phyloP scores from a whole-genome alignment of 2,113 vertebrate genomes.

The Agelaius tricolor region DNA sequence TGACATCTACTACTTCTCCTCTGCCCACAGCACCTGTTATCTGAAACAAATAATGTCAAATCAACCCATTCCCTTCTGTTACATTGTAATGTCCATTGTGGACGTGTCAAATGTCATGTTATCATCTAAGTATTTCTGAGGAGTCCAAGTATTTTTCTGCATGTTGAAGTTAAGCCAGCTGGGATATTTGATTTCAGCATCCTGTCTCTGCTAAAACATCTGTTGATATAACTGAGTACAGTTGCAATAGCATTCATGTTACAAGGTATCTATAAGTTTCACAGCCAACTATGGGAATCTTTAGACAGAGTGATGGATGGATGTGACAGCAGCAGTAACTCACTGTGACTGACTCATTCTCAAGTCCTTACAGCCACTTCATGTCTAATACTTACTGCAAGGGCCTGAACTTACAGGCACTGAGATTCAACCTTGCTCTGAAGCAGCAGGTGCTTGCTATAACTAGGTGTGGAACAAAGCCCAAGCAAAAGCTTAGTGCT shows the following conservation, averaged over 20 bases:
- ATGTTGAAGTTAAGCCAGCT: not conserved
- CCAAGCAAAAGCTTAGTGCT: not conserved
- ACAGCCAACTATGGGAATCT: not conserved
- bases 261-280: not conserved
- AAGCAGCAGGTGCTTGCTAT: not conserved
- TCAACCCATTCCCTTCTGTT: not conserved
- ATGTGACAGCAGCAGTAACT: not conserved
- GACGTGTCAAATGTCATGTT: not conserved
- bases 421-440: not conserved
- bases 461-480: not conserved
- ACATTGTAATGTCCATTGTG: not conserved
- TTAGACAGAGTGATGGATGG: not conserved
- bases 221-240: not conserved
- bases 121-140: not conserved
- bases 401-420: not conserved
- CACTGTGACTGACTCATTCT: not conserved
- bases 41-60: not conserved
- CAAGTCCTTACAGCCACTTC: not conserved
- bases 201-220: constrained; percentile 1
- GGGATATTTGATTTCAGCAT: not conserved
- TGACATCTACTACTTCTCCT: not conserved
- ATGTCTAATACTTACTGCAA: not conserved
- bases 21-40: not conserved
- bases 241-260: not conserved
- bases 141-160: not conserved